These are phyloP conservation scores for Iphiclides podalirius DNA, from an alignment of 2,888 invertebrate genomes.

Conservation along the genomic window DNA sequence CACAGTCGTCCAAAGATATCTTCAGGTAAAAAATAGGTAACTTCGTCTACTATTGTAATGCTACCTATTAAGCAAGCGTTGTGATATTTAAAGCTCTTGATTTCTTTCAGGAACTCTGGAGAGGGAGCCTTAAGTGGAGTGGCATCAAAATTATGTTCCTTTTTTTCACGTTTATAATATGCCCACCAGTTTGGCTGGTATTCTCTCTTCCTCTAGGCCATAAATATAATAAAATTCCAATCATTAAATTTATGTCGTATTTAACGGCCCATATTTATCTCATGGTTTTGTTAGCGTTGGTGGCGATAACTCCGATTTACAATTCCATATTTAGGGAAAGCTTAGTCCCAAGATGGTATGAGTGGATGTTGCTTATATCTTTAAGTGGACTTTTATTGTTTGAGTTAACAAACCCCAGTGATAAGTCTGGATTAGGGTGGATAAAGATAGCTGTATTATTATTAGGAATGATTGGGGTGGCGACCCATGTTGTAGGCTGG, in stretches of 20 bases:
- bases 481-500: slow-evolving; percentile 91
- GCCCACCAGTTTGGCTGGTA: slow-evolving; percentile 97
- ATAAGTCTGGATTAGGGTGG: slow-evolving; percentile 97
- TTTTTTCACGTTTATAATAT: slow-evolving; percentile 94
- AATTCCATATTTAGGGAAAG: slow-evolving; percentile 87
- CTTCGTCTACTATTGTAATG: slow-evolving; percentile 43
- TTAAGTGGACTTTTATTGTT: slow-evolving; percentile 96
- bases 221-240: slow-evolving; percentile 98
- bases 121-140: slow-evolving; percentile 97
- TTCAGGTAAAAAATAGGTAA: slow-evolving; percentile 88
- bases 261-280: slow-evolving; percentile 99
- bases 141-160: slow-evolving; percentile 96
- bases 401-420: slow-evolving; percentile 98
- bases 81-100: slow-evolving; percentile 20
- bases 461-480: slow-evolving; percentile 94
- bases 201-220: slow-evolving; percentile 97
- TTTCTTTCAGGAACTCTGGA: slow-evolving; percentile 94
- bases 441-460: slow-evolving; percentile 92
- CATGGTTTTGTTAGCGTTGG: slow-evolving; percentile 94
- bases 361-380: slow-evolving; percentile 97
- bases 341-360: slow-evolving; percentile 95
- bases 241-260: slow-evolving; percentile 99
- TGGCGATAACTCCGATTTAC: slow-evolving; percentile 93
- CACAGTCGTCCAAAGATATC: slow-evolving; percentile 97
- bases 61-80: slow-evolving; percentile 20